A percentile compares a stretch with the other conserved stretches of the same genome.
Evolutionary conservation across 53 echinoderm and acorn worm species (phyloP).

Genomic region (Echinarachnius parma): DNA sequence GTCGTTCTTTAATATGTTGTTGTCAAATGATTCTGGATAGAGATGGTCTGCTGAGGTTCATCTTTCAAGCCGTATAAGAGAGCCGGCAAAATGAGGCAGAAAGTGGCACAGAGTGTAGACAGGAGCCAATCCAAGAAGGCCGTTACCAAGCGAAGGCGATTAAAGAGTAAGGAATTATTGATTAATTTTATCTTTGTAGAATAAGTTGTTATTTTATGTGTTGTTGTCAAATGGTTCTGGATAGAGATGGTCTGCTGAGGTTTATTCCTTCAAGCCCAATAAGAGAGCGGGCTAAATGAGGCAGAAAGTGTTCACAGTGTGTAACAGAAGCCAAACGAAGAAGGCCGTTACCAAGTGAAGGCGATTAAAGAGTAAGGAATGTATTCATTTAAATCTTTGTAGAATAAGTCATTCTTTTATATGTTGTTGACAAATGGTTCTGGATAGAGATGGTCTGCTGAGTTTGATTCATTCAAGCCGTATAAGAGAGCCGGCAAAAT

Average conservation of each 20-base stretch:
- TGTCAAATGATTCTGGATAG: conserved; percentile 14
- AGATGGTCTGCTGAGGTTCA: conserved; percentile 32
- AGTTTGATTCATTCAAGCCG: too few relatives aligned
- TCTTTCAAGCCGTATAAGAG: conserved; percentile 72
- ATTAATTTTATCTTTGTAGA: too few relatives aligned
- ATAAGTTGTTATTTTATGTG: too few relatives aligned
- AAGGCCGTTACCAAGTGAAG: conserved; percentile 15
- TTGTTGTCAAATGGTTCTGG: conserved; percentile 10
- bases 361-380: too few relatives aligned
- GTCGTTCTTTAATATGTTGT: too few relatives aligned
- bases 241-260: conserved; percentile 11
- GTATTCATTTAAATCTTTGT: too few relatives aligned
- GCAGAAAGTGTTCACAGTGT: conserved; percentile 58
- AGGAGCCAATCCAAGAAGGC: conserved; percentile 26
- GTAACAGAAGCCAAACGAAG: conserved; percentile 28
- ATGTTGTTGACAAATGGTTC: too few relatives aligned
- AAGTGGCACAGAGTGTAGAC: conserved; percentile 59
- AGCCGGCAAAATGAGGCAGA: conserved; percentile 67
- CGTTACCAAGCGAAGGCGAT: conserved; percentile 20
- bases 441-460: too few relatives aligned
- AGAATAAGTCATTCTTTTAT: too few relatives aligned
- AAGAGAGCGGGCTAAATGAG: conserved; percentile 78
- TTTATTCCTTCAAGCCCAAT: conserved; percentile 67
- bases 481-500: too few relatives aligned
- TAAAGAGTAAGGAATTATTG: conserved; percentile 27